Percentiles rank a stretch among this genome's conserved stretches.
Conservation (phyloP, 1,140 invertebrate species). For the Sycophila sp. region DNA sequence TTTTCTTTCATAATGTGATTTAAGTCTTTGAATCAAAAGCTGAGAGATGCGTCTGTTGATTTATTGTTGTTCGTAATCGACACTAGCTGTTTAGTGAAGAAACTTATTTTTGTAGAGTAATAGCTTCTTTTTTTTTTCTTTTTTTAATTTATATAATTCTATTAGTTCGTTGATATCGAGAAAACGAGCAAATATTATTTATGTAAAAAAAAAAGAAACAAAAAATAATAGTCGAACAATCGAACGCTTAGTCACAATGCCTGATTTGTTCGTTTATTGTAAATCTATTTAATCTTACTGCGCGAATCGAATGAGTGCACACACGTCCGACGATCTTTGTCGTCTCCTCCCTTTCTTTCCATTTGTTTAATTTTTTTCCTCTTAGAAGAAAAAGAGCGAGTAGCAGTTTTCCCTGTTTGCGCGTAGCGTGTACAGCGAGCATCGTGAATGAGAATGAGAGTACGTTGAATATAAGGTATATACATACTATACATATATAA, state of each 20-base stretch:
- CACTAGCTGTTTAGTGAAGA: no score
- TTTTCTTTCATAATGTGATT: no score
- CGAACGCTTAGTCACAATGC: not conserved
- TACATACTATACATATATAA: not conserved
- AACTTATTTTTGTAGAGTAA: no score
- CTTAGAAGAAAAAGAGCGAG: not conserved
- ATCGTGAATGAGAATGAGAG: not conserved
- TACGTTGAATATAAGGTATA: not conserved
- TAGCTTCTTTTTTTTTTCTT: not conserved
- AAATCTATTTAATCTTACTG: not conserved
- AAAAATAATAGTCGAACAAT: not conserved
- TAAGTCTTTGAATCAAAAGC: no score
- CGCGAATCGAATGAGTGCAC: not conserved
- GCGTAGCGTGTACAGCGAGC: slow-evolving; percentile 25
- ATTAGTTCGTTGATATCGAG: no score
- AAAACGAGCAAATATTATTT: no score
- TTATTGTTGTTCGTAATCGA: no score
- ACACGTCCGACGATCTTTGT: not conserved
- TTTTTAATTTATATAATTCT: no score
- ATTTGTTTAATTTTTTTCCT: not conserved
- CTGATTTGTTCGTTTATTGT: slow-evolving; percentile 7
- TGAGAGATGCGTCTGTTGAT: no score
- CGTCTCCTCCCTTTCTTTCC: no score
- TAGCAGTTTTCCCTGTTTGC: slow-evolving; percentile 36
- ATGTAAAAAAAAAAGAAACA: no score